Base-by-base conservation (phyloP, 2,888 invertebrate genomes). In the Limnephilus marmoratus region DNA sequence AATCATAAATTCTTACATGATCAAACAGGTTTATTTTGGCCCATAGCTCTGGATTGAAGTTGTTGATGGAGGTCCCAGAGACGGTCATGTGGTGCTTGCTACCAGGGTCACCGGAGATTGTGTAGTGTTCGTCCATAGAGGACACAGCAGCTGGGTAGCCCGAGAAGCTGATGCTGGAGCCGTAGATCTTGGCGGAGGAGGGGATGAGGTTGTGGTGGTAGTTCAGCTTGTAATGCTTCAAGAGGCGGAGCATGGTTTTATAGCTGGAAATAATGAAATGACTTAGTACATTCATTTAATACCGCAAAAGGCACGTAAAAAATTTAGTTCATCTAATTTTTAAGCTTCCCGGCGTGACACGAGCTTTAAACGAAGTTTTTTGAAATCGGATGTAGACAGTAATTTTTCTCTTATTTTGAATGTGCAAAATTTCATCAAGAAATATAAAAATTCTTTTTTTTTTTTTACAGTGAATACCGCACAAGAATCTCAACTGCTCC, bases 41-140 rank as follows among this genome's bases (percentile, higher is more conserved):
- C 97, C 98, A 98, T 5, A 98, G 95, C 80, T 96, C 96, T 18
- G 95, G 94, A 95, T 98, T 98, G 94, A 97, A 97, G 94, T 98
- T 98, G 93, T 97, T 97, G 90, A 98, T 97, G 9, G 98, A 97
- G 9, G 98, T 98, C 92, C 99, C 98, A 15, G 97, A 97, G 2
- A 98, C 96, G 13, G 97, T 97, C 94, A 98, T 95, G 91, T 96
- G 95, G 85, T 95, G 96, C 37, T 94, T 94, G 83, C 94, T 95
- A 3, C 96, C 94, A 7, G 82, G 24, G 24, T 53, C 34, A 1
- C 97, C 97, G 94, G 94, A 96, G 94, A 98, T 95, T 24, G 97
- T 95, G 94, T 98, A 98, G 95, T 98, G 98, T 94, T 98, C 98
- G 95, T 98, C 98, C 90, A 98, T 97, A 68, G 98, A 98, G 81